Base-by-base conservation (phyloP, 2,888 invertebrate species). In the Helleia helle region DNA sequence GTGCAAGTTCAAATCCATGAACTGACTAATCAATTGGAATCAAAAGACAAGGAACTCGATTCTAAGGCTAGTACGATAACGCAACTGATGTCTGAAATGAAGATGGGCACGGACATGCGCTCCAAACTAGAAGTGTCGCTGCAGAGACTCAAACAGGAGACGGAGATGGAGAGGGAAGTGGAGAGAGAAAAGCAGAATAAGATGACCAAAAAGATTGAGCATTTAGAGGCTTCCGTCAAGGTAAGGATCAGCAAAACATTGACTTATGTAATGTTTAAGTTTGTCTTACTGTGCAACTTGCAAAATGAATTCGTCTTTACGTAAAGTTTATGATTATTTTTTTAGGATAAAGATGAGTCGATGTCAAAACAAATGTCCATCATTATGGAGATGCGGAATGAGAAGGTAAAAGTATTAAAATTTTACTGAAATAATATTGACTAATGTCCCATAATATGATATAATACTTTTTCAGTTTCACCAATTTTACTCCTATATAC, bases 321-420 rank as follows among this genome's bases (percentile, higher is more conserved):
- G 28, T 28, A 9, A 9, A 15, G 5, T 14, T 13, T 12, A 11
- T 5, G 5, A 15, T 1, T 9, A 13, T 38, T 9, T 8, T 58
- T 59, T 12, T 55, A 71, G 68, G 54, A 48, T 17, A 71, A 68
- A 51, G 71, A 74, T 3, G 52, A 52, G 1, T 72, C 71, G 40
- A 45, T 69, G 1, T 55, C 61, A 0, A 60, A 58, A 26, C 69
- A 71, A 48, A 57, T 69, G 59, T 50, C 54, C 5, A 52, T 67
- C 7, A 64, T 74, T 6, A 48, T 65, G 36, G 71, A 72, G 22
- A 52, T 64, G 42, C 58, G 68, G 30, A 51, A 46, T 28, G 76
- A 79, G 39, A 72, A 71, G 65, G 75, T 74, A 46, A 41, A 5
- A n/a, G n/a, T n/a, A n/a, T n/a, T n/a, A n/a, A n/a, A n/a, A n/a